Evolutionary conservation across 2,113 vertebrate species (phyloP).

Genomic region (Picathartes gymnocephalus): DNA sequence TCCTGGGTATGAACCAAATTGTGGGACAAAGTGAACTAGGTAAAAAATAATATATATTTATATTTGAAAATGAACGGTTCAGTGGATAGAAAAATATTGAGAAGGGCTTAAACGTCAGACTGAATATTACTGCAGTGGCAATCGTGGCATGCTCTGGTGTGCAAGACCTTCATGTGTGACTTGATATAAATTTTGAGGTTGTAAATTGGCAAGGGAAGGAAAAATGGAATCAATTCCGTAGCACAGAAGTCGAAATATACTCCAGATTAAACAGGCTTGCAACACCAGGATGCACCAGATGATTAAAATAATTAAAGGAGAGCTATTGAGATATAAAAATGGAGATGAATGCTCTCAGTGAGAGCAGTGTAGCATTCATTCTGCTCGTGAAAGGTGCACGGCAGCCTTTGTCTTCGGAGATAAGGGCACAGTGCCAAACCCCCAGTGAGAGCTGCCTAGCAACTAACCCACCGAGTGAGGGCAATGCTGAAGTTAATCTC

Average conservation of each 20-base stretch:
- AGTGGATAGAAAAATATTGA: background rate
- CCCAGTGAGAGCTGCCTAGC: conserved; percentile 67
- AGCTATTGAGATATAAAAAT: conserved; percentile 63
- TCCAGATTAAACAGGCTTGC: conserved; percentile 44
- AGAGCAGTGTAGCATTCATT: conserved; percentile 20
- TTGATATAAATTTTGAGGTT: background rate
- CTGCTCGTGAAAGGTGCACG: conserved; percentile 4
- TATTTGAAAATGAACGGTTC: background rate
- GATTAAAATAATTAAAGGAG: conserved; percentile 64
- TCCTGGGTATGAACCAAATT: background rate
- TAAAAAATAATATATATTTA: too few species aligned
- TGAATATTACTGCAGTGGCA: background rate
- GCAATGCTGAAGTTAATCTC: conserved; percentile 65
- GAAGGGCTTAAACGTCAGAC: background rate
- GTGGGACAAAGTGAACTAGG: background rate
- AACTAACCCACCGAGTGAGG: conserved; percentile 51
- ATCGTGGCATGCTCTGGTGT: background rate
- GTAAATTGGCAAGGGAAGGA: background rate
- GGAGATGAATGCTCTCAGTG: conserved; percentile 25
- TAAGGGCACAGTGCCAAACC: conserved; percentile 16
- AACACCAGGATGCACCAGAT: conserved; percentile 46
- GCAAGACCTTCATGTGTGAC: background rate
- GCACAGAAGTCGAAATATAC: background rate
- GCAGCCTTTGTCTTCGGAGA: conserved; percentile 25
- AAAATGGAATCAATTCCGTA: background rate